These are phyloP conservation scores for Eublepharis macularius DNA, from an alignment of 2,113 vertebrate genomes.

Conservation along the genomic window DNA sequence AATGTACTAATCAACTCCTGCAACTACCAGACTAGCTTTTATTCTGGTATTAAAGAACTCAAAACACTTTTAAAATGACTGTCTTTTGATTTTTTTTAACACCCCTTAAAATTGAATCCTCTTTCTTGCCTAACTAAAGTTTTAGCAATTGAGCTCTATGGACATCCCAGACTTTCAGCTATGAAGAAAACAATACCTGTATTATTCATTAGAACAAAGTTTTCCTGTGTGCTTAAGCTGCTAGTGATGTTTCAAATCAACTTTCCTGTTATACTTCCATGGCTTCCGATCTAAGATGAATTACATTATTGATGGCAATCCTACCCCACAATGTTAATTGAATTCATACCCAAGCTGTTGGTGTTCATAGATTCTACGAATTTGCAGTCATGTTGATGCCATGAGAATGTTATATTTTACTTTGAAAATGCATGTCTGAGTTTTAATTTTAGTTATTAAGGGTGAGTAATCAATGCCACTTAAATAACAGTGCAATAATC, in stretches of 20 bases:
- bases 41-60: too few relatives aligned
- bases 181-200: background rate
- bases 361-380: slow-evolving; percentile 66
- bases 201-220: background rate
- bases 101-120: background rate
- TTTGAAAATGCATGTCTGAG: slow-evolving; percentile 74
- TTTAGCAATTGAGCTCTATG: too few relatives aligned
- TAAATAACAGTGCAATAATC: slow-evolving; percentile 71
- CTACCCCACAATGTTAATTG: background rate
- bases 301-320: background rate
- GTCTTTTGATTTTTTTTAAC: too few relatives aligned
- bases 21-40: too few relatives aligned
- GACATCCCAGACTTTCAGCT: background rate
- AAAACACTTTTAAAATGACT: too few relatives aligned
- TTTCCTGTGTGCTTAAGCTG: background rate
- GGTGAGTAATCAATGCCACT: slow-evolving; percentile 66
- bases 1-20: too few relatives aligned
- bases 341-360: background rate
- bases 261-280: background rate
- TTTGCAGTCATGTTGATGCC: slow-evolving; percentile 78
- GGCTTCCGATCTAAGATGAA: background rate
- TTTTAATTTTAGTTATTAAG: slow-evolving; percentile 77
- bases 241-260: background rate
- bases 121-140: background rate
- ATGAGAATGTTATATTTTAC: slow-evolving; percentile 75